Evolutionary conservation across 2,113 vertebrate species (phyloP).

Genomic region (Megaleporinus macrocephalus): DNA sequence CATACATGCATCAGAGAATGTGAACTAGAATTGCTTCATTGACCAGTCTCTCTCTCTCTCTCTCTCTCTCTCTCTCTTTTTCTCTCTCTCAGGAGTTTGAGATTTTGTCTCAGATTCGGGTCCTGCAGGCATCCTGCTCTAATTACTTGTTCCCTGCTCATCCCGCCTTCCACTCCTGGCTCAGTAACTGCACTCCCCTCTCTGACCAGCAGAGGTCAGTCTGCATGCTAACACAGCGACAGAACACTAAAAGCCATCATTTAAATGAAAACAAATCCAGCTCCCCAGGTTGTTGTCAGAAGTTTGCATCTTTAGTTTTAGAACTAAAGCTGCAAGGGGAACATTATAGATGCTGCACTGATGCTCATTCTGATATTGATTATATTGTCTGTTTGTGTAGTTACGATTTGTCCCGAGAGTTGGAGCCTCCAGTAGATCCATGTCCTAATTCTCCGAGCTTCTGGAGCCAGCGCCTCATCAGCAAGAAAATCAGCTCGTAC

Average conservation of each 20-base stretch:
- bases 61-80: not conserved
- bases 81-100: constrained; percentile 81
- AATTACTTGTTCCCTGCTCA: constrained; percentile 73
- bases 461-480: constrained; percentile 77
- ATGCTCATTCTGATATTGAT: not conserved
- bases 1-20: not conserved
- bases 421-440: constrained; percentile 85
- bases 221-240: not conserved
- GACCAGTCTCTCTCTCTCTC: not conserved
- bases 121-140: constrained; percentile 83
- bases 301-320: no score
- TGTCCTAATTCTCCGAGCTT: constrained; percentile 82
- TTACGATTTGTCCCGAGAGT: constrained; percentile 81
- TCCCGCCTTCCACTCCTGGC: constrained; percentile 69
- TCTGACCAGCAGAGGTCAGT: constrained; percentile 86
- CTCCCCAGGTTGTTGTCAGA: no score
- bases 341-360: not conserved
- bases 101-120: constrained; percentile 82
- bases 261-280: no score
- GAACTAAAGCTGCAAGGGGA: no score
- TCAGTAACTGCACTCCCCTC: constrained; percentile 74
- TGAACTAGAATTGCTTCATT: not conserved
- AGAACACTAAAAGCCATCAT: not conserved
- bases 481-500: constrained; percentile 83
- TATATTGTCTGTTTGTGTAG: constrained; percentile 64